Percentiles rank a stretch among this genome's conserved stretches.
These are phyloP conservation scores for Fistularia commersonii DNA, from an alignment of 2,797 vertebrate genomes.

Conservation along the genomic window DNA sequence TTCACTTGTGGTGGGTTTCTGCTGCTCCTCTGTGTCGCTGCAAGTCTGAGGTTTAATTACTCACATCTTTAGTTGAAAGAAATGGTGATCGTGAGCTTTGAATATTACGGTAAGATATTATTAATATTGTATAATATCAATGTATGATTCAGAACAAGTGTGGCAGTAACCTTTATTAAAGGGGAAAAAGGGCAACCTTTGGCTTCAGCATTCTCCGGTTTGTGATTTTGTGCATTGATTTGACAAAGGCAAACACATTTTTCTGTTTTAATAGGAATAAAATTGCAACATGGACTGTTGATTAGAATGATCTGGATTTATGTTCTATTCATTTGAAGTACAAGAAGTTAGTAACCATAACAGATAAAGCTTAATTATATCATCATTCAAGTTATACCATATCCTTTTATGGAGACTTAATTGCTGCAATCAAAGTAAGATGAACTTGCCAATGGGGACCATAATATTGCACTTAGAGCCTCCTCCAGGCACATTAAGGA, in stretches of 20 bases:
- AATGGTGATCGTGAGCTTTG: not conserved
- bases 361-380: too few species aligned
- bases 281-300: too few species aligned
- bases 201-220: constrained; percentile 14
- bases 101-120: too few species aligned
- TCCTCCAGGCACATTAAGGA: constrained; percentile 10
- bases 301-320: too few species aligned
- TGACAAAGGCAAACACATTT: constrained; percentile 1
- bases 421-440: constrained; percentile 11
- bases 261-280: too few species aligned
- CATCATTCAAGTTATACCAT: too few species aligned
- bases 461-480: constrained; percentile 37
- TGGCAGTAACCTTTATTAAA: not conserved
- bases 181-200: constrained; percentile 16
- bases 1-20: constrained; percentile 15
- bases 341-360: too few species aligned
- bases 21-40: constrained; percentile 41
- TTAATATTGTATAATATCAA: too few species aligned
- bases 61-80: constrained; percentile 9
- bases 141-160: too few species aligned
- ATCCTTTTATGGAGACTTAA: constrained; percentile 8
- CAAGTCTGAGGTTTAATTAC: constrained; percentile 28
- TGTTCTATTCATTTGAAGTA: too few species aligned
- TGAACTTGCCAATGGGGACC: not conserved
- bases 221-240: constrained; percentile 2